Evolutionary conservation across 2,797 vertebrate genomes (phyloP).

Genomic region (Spinibarbus caldwelli): DNA sequence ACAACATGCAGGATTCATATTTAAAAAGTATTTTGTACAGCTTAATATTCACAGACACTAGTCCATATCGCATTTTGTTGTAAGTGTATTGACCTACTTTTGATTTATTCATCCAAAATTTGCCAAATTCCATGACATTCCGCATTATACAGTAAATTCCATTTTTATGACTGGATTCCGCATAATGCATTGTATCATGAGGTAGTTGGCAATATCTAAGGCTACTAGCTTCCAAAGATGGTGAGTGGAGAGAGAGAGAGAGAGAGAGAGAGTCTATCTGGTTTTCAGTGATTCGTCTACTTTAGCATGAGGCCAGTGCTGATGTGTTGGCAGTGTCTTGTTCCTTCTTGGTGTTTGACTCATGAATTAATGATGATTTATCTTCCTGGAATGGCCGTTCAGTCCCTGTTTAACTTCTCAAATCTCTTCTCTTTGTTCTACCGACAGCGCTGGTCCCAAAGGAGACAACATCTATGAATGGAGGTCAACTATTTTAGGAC

Average conservation of each 20-base stretch:
- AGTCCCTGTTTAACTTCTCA: constrained; percentile 16
- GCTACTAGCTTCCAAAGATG: not conserved
- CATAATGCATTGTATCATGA: not conserved
- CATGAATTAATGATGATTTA: constrained; percentile 38
- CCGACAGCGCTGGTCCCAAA: constrained; percentile 85
- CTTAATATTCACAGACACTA: too few relatives aligned
- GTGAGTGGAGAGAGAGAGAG: not conserved
- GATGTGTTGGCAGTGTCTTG: not conserved
- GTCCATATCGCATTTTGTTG: too few relatives aligned
- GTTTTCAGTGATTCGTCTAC: not conserved
- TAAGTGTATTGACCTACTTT: too few relatives aligned
- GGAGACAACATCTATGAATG: constrained; percentile 91
- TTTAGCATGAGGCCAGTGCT: not conserved
- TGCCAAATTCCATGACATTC: too few relatives aligned
- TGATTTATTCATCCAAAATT: too few relatives aligned
- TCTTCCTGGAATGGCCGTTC: not conserved
- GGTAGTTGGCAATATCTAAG: not conserved
- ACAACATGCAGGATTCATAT: too few relatives aligned
- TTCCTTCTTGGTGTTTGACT: not conserved
- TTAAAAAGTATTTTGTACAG: too few relatives aligned
- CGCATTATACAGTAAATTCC: too few relatives aligned
- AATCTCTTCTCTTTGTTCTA: constrained; percentile 16
- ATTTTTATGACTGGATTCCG: too few relatives aligned
- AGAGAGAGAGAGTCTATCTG: not conserved
- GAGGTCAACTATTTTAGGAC: constrained; percentile 89